Evolutionary conservation across 2,888 invertebrate species (phyloP), one percentile per base, ranked within the genome.

Genomic region (Laspeyria flexula): DNA sequence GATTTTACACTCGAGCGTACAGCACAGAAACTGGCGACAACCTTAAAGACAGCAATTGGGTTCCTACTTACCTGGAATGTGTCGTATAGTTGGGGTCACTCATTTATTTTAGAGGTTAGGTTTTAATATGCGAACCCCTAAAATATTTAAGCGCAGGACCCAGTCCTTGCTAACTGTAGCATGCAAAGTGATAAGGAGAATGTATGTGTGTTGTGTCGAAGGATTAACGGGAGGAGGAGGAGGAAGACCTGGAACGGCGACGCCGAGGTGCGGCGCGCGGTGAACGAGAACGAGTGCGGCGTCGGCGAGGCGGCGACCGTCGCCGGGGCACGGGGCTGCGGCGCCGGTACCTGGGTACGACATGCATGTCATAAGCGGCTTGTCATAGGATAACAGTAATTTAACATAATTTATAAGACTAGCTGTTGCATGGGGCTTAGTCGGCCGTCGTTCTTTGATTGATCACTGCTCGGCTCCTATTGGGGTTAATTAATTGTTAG

Each of bases 231-330:
- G 95, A 95, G 83, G 95, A 95, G 84, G 95, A 96, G 55, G 96
- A 95, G 73, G 95, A 95, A 62, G 95, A 95, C 81, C 95, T 94
- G 83, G 95, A 95, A 79, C 95, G 95, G 75, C 95, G 94, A 73
- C 95, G 94, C 73, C 95, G 94, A 56, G 95, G 93, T 45, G 94
- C 93, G 15, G 94, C 83, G 70, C 94, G 93, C 64, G 95, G 93
- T 12, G 95, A 92, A 51, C 94, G 94, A 47, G 94, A 93, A 68
- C 94, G 90, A 27, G 92, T 83, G 77, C 94, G 93, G 51, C 95
- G 93, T 46, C 95, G 91, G 31, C 94, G 93, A 55, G 94, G 93
- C 87, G 94, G 79, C 81, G 93, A 78, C 88, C 88, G 92, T 23
- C 94, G 93, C 2, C 94, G 93, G 59, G 93, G 89, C 15, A 75